Evolutionary conservation across 2,113 vertebrate species (phyloP).

Genomic region (Dipodomys stephensi): DNA sequence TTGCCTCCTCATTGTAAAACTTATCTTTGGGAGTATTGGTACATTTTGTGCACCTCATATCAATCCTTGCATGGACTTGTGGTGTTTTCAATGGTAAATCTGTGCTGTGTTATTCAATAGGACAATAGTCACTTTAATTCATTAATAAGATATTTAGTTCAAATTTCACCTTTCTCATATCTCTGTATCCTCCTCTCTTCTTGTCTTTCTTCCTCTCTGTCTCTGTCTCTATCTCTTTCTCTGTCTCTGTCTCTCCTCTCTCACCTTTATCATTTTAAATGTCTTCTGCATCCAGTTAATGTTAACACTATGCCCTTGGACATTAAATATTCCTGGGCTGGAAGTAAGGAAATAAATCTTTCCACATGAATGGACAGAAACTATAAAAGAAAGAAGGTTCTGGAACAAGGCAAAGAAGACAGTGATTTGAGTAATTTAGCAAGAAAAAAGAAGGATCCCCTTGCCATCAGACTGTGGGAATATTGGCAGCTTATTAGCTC

Average conservation of each 20-base stretch:
- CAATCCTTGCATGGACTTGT: neutral
- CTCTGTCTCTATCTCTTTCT: neutral
- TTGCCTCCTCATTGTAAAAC: neutral
- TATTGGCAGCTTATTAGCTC: neutral
- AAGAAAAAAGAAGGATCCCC: neutral
- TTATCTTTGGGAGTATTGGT: neutral
- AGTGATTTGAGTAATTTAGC: neutral
- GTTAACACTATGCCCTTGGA: neutral
- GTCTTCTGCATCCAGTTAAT: neutral
- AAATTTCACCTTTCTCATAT: too few species aligned
- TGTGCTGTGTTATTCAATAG: neutral
- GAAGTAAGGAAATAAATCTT: neutral
- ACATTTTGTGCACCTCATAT: neutral
- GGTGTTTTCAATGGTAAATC: neutral
- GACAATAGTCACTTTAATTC: neutral
- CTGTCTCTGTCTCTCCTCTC: neutral
- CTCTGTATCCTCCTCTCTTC: neutral
- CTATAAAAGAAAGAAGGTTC: neutral
- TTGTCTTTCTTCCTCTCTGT: too few species aligned
- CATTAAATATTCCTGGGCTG: neutral
- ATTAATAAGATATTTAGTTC: neutral
- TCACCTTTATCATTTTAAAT: neutral
- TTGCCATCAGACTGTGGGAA: neutral
- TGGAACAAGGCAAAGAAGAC: neutral
- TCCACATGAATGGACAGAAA: neutral